These are phyloP conservation scores for Calameuta idolon DNA, from an alignment of 2,888 invertebrate species.

Conservation along the genomic window DNA sequence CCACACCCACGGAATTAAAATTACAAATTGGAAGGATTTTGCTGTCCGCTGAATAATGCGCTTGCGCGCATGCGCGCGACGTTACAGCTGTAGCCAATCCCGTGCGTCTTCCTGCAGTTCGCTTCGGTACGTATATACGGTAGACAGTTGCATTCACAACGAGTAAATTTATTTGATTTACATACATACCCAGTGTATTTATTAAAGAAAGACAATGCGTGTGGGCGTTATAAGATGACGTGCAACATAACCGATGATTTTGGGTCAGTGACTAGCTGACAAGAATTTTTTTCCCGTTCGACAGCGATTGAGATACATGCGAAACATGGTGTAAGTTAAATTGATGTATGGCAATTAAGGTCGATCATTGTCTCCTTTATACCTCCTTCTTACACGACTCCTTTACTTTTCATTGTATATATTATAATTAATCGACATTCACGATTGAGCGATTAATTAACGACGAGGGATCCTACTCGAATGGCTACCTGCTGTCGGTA, in stretches of 20 bases:
- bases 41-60: background rate
- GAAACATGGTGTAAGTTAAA: background rate
- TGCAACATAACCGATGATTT: conserved; percentile 36
- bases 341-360: background rate
- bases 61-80: background rate
- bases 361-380: background rate
- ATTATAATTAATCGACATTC: background rate
- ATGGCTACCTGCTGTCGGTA: background rate
- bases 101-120: background rate
- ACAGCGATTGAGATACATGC: background rate
- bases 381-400: background rate
- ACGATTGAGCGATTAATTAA: background rate
- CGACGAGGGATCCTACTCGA: background rate
- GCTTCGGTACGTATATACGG: background rate
- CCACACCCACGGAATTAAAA: conserved; percentile 49
- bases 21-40: conserved; percentile 36
- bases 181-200: background rate
- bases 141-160: background rate
- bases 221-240: conserved; percentile 29
- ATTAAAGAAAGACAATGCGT: conserved; percentile 33
- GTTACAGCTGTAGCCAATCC: background rate
- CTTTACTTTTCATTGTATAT: background rate
- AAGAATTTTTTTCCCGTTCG: conserved; percentile 7
- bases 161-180: background rate
- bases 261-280: conserved; percentile 50